Evolutionary conservation across 2,888 invertebrate genomes (phyloP), one percentile per base, ranked within the genome.

Genomic region (Chrysolina oricalcia): DNA sequence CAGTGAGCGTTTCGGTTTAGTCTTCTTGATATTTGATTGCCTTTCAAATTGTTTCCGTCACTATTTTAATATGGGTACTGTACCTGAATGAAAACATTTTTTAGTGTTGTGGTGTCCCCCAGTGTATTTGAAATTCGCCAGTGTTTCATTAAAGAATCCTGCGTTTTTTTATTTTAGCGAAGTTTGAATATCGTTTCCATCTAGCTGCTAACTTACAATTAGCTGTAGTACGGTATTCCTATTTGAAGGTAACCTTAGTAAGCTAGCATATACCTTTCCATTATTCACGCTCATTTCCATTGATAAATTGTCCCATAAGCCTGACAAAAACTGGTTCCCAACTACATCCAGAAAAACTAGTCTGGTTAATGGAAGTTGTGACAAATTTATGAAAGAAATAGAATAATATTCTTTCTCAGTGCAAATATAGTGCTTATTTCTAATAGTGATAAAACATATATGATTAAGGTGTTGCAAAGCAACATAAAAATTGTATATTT

Each of bases 401-500:
- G 17, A 19, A 53, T 53, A 53, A 53, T 53, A 19, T 19, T 53
- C 53, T 53, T 53, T 59, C 19, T 59, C 35, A n/a, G 27, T 15
- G 59, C 53, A 53, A 53, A 59, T 23, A 59, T 59, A 59, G 17
- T 59, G 59, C 23, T 59, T 50, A 50, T 50, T 50, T 53, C 48
- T 56, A 19, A 27, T 70, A 63, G 48, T 64, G 21, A 27, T 56
- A 65, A 70, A 35, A 72, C 53, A 53, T 63, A 63, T 65, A 50
- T 70, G 43, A 56, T 35, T 17, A 40, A 69, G 27, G 62, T 66
- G 69, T 70, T 67, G 70, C 67, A 66, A 71, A 76, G 70, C 75
- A 68, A 64, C 74, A 77, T 80, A 19, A 41, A 68, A 80, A 81
- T 82, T 85, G 85, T 86, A 86, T 85, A 86, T 86, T 86, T 86